Conservation (phyloP, 2,797 vertebrate species). For the Macropus fuliginosus region DNA sequence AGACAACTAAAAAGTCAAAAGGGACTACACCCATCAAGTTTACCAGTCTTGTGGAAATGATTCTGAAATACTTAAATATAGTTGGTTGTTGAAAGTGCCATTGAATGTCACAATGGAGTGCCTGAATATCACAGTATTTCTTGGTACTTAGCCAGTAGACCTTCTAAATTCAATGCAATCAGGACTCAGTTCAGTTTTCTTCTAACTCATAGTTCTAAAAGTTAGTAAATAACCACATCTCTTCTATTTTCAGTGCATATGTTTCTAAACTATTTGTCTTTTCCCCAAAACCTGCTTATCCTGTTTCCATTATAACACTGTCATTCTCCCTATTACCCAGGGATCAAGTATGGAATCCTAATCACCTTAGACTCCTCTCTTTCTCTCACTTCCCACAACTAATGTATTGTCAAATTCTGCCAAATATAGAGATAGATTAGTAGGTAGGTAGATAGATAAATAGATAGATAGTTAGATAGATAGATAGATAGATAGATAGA, state of each 20-base stretch:
- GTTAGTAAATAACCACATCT: constrained; percentile 9
- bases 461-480: no score
- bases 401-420: not conserved
- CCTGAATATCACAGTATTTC: constrained; percentile 58
- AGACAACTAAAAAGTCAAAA: constrained; percentile 14
- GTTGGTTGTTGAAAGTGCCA: not conserved
- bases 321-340: not conserved
- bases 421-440: not conserved
- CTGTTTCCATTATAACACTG: not conserved
- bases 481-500: no score
- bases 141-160: constrained; percentile 55
- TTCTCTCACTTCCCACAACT: not conserved
- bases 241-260: constrained; percentile 33
- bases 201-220: constrained; percentile 28
- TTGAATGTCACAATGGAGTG: constrained; percentile 44
- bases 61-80: constrained; percentile 51
- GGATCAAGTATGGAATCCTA: not conserved
- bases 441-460: no score
- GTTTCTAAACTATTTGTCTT: constrained; percentile 40
- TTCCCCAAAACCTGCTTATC: not conserved
- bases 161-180: constrained; percentile 57
- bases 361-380: not conserved
- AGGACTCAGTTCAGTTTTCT: constrained; percentile 42
- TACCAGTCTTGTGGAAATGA: constrained; percentile 41
- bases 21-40: not conserved